These are phyloP conservation scores for Hippoglossus stenolepis DNA, from an alignment of 2,113 vertebrate genomes.

Conservation along the genomic window DNA sequence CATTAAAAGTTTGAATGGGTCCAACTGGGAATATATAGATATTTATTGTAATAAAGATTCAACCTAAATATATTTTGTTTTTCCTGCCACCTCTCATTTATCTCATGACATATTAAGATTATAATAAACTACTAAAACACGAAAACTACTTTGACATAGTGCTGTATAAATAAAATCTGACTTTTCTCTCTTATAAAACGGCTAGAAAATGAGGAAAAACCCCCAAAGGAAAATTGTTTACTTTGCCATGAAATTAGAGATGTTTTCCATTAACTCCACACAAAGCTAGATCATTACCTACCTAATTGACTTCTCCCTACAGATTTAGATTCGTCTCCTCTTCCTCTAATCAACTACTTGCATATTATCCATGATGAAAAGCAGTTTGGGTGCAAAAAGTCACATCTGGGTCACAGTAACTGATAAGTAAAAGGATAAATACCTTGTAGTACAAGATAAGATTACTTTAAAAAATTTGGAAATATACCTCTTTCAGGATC, in stretches of 20 bases:
- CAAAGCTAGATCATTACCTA: slow-evolving; percentile 71
- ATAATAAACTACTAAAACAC: not conserved
- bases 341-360: slow-evolving; percentile 48
- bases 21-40: slow-evolving; percentile 17
- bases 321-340: slow-evolving; percentile 49
- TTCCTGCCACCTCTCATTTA: not conserved
- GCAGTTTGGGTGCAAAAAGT: slow-evolving; percentile 30
- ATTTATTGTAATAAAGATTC: not conserved
- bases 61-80: not conserved
- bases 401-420: slow-evolving; percentile 14
- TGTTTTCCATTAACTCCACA: slow-evolving; percentile 66
- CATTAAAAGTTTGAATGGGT: slow-evolving; percentile 34
- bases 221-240: slow-evolving; percentile 63
- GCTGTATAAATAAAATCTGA: slow-evolving; percentile 10
- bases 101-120: not conserved
- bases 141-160: not conserved
- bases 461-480: not conserved
- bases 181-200: not conserved
- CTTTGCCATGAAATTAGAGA: slow-evolving; percentile 73
- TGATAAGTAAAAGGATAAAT: not conserved
- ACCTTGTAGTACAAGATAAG: not conserved
- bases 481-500: not conserved
- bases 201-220: slow-evolving; percentile 30
- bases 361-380: slow-evolving; percentile 35
- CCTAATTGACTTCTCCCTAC: slow-evolving; percentile 66